Percentiles rank a stretch among this genome's conserved stretches.
phyloP scores from a whole-genome alignment of 2,113 vertebrate species.

The Lepus europaeus region DNA sequence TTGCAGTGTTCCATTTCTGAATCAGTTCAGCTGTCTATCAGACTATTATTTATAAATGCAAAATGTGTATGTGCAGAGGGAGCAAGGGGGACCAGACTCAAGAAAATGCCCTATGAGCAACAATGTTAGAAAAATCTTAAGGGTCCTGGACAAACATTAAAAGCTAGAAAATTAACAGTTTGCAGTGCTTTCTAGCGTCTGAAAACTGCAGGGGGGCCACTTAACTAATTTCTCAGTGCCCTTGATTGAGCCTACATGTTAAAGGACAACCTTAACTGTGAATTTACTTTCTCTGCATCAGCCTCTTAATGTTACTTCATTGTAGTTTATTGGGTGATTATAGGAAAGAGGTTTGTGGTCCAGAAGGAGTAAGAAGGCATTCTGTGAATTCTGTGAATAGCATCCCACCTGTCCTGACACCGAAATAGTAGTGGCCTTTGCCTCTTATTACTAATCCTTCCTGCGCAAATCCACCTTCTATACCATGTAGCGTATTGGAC shows the following conservation, averaged over 20 bases:
- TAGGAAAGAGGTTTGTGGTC: conserved; percentile 68
- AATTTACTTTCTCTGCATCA: conserved; percentile 71
- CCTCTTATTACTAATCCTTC: background rate
- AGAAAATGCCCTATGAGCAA: conserved; percentile 68
- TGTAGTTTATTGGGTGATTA: conserved; percentile 71
- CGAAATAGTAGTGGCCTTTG: conserved; percentile 47
- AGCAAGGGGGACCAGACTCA: conserved; percentile 19
- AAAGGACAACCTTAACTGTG: conserved; percentile 71
- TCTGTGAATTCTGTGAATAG: conserved; percentile 60
- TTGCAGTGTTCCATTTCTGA: conserved; percentile 49
- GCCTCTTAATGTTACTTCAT: background rate
- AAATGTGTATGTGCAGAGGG: conserved; percentile 39
- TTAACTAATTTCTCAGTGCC: conserved; percentile 67
- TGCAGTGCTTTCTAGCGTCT: conserved; percentile 55
- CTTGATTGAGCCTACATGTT: conserved; percentile 15
- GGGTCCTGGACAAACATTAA: conserved; percentile 54
- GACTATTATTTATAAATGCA: conserved; percentile 59
- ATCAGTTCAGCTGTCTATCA: conserved; percentile 56
- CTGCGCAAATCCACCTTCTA: background rate
- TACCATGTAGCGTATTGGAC: background rate
- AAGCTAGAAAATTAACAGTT: conserved; percentile 72
- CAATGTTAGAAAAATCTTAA: conserved; percentile 63
- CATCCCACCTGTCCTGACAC: background rate
- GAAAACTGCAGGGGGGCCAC: conserved; percentile 5
- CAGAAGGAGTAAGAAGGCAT: conserved; percentile 58